Base-by-base conservation (phyloP, 2,113 vertebrate species). In the Carassius carassius region DNA sequence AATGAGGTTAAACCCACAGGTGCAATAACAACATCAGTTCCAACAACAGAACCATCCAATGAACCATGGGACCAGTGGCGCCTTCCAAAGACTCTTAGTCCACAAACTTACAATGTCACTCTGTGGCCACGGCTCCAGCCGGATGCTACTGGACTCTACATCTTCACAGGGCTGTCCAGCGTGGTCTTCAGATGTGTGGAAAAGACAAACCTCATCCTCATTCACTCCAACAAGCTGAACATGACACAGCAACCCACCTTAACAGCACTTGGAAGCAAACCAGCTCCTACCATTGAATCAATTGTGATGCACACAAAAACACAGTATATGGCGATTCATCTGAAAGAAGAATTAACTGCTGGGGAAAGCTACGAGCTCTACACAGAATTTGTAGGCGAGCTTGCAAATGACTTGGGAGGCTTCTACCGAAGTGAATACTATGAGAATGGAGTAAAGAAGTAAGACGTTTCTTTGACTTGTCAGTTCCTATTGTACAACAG, bases 361-460 rank as follows among this genome's bases (percentile, higher is more conserved):
- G 88, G 86, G 23, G 44, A 1, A 0, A 21, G 10, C 7, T 99
- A 99, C 2, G 47, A 47, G 1, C 95, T 99, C 77, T 0, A 83
- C 70, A 96, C 90, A 0, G 0, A 0, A 25, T 99, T 99, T 78
- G 6, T 2, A 0, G 98, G 98, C 1, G 96, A 97, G 84, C 92
- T 99, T 91, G 95, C 96, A 0, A 96, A 98, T 0, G 96, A 98
- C 83, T 94, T 99, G 88, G 91, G 95, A 0, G 98, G 98, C 69
- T 97, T 99, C 92, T 99, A 99, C 89, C 94, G 97, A 87, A 99
- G 98, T 23, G 96, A 97, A 87, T 99, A 99, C 54, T 0, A 0
- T 0, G 95, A 97, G 0, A 63, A 86, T 0, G 21, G 10, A 0
- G 63, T 84, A 0, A 84, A 1, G 13, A 97, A 90, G 98, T 99